Evolutionary conservation across 2,888 invertebrate genomes (phyloP), one percentile per base, ranked within the genome.

Genomic region (Tipula helvola): DNA sequence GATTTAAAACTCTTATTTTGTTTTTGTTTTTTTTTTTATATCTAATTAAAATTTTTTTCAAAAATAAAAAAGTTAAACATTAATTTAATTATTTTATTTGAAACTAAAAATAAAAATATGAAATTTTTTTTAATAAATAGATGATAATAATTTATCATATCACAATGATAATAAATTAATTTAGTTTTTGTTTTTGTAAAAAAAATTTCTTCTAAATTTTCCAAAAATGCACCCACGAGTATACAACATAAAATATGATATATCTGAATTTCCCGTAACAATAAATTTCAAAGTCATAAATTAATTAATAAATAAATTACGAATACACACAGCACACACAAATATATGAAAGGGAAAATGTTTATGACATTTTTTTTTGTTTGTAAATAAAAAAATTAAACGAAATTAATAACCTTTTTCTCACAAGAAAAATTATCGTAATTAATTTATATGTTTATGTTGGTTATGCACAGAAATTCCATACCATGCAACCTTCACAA

Each of bases 241-340:
- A 44, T 28, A 28, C 28, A 44, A 12, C 44, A 44, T 44, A 44
- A 83, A 83, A 83, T 83, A 83, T 83, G 83, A 83, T 83, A 83
- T 36, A 83, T 83, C 83, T 83, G 83, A 83, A 83, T 83, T 83
- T 83, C 83, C 28, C 83, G 83, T 83, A 39, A 57, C 36, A 36
- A 83, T 83, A 83, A 83, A 83, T 83, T 83, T 83, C 13, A 57
- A 57, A 57, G 83, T 83, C 83, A 83, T 83, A 83, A 83, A 83
- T 83, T 83, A 83, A 83, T 83, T 83, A 83, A 83, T 36, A 10
- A 83, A 83, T 83, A 57, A 57, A 57, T 57, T 16, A 52, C 52
- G 52, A 16, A 52, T 1, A 52, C 52, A 52, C 16, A 52, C 52
- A 52, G n/a, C n/a, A n/a, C n/a, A 52, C 13, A 52, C 4, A 52